Evolutionary conservation across 2,113 vertebrate genomes (phyloP), one percentile per base, ranked within the genome.

Genomic region (Siniperca chuatsi): DNA sequence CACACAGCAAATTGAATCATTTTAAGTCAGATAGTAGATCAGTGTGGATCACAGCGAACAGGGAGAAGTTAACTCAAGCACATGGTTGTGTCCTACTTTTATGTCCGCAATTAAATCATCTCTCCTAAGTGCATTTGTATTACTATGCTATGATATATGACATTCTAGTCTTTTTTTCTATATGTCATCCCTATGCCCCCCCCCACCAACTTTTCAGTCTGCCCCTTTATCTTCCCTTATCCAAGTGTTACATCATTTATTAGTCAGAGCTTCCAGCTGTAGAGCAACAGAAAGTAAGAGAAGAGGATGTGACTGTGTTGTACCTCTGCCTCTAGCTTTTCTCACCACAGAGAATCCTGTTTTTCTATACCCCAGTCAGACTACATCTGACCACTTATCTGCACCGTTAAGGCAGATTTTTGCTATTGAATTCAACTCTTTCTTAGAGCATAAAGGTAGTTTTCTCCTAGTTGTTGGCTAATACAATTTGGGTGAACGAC

Each of bases 241-340:
- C 42, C 42, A 87, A 78, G 71, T 61, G 48, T 76, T 76, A 68
- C 42, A 87, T 85, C 64, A 90, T 82, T 74, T 72, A 89, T 90
- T 76, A 84, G 82, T 87, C 73, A 89, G 82, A 80, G 67, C 73
- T 68, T 79, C 76, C 66, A 87, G 79, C 81, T 76, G 57, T 23
- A 70, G 60, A 67, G 70, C 21, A 54, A 64, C 60, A 64, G 66
- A 82, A n/a, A 54, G 82, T 23, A 62, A 48, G 58, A 65, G 58
- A 62, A 48, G 40, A 68, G 60, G 48, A 78, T 67, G 64, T 48
- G 44, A 62, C 64, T 60, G 2, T 13, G 33, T 68, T 73, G 44
- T 55, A 60, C 73, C 62, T 81, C 46, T 71, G 52, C 65, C 44
- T 70, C 69, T 1, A 64, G 37, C 57, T 80, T 67, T 55, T 57